phyloP scores from a whole-genome alignment of 2,888 invertebrate species.

The Zaprionus lineosus region DNA sequence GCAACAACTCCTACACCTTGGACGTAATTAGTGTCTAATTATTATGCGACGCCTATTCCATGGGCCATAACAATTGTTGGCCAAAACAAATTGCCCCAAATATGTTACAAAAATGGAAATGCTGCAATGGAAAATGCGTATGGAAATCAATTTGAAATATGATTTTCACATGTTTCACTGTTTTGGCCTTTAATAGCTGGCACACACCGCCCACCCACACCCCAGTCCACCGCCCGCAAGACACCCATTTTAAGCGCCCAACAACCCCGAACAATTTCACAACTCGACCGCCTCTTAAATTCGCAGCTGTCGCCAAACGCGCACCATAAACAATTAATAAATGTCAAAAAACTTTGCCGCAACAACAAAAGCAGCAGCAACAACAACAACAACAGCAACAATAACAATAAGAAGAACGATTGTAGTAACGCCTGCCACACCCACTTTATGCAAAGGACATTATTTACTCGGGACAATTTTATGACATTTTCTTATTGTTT shows the following conservation, averaged over 20 bases:
- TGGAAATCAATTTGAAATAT: conserved; percentile 13
- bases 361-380: conserved; percentile 35
- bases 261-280: conserved; percentile 19
- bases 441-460: conserved; percentile 42
- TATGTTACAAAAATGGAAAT: conserved; percentile 36
- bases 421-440: too few species aligned
- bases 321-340: conserved; percentile 72
- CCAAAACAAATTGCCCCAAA: conserved; percentile 36
- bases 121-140: conserved; percentile 1
- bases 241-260: too few species aligned
- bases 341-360: conserved; percentile 71
- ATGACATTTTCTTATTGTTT: conserved; percentile 43
- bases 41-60: conserved; percentile 37
- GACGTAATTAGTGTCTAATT: conserved; percentile 68
- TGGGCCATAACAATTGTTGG: conserved; percentile 14
- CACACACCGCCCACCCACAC: too few species aligned
- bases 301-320: conserved; percentile 71
- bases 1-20: conserved; percentile 15
- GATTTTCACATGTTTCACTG: not conserved
- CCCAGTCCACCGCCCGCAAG: too few species aligned
- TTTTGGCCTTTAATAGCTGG: not conserved
- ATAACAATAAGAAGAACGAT: too few species aligned
- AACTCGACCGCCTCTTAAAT: conserved; percentile 38
- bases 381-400: conserved; percentile 5
- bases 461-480: conserved; percentile 56